A percentile compares a stretch with the other conserved stretches of the same genome.
These are phyloP conservation scores for Microplitis mediator DNA, from an alignment of 1,140 invertebrate genomes.

Conservation along the genomic window DNA sequence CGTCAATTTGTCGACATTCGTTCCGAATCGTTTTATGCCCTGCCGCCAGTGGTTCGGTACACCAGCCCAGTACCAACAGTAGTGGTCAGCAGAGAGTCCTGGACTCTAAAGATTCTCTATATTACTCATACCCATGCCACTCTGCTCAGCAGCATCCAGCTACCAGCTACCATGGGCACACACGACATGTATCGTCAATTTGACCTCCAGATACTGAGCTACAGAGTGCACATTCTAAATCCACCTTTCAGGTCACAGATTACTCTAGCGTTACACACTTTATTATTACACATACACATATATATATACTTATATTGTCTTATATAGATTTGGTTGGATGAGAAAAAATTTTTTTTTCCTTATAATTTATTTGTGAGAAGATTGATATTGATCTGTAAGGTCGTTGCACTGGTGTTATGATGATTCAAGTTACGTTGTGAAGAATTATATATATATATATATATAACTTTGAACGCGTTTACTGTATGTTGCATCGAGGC, in stretches of 20 bases:
- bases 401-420: conserved; percentile 24
- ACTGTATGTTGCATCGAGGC: conserved; percentile 37
- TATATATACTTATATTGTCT: too few species aligned
- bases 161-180: too few species aligned
- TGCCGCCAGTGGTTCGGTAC: conserved; percentile 55
- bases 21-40: conserved; percentile 63
- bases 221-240: too few species aligned
- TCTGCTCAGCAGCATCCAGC: too few species aligned
- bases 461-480: not conserved
- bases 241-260: too few species aligned
- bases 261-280: too few species aligned
- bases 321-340: not conserved
- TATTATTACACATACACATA: too few species aligned
- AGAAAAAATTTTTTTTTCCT: not conserved
- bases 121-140: too few species aligned
- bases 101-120: too few species aligned
- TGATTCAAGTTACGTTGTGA: not conserved
- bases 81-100: not conserved
- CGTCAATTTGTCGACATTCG: conserved; percentile 64
- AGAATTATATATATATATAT: not conserved
- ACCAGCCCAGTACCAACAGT: not conserved
- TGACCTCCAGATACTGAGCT: too few species aligned
- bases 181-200: too few species aligned
- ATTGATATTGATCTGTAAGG: conserved; percentile 5
- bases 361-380: not conserved